Conservation (phyloP, 2,113 vertebrate genomes). For the Pelvicachromis taeniatus region DNA sequence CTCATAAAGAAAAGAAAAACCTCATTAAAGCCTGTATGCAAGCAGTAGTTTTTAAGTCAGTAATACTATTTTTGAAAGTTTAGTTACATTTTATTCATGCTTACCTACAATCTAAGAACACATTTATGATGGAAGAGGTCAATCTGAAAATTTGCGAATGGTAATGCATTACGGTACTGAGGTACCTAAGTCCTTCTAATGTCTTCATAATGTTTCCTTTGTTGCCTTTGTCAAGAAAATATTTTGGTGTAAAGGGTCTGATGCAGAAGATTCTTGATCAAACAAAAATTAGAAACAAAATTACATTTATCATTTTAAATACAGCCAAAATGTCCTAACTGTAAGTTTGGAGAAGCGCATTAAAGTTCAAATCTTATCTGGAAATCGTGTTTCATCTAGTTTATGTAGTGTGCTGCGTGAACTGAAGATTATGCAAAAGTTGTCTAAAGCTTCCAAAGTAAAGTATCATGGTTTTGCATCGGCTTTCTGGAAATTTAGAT, state of each 20-base stretch:
- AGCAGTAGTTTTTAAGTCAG: neutral
- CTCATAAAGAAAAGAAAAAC: accelerated
- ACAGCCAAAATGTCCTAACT: neutral
- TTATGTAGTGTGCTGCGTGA: neutral
- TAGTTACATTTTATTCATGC: neutral
- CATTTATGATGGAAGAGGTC: neutral
- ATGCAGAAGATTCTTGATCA: too few species aligned
- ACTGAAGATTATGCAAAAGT: neutral
- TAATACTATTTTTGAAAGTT: neutral
- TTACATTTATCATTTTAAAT: accelerated
- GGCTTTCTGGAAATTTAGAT: neutral
- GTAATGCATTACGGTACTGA: neutral
- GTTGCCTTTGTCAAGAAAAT: too few species aligned
- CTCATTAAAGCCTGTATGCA: neutral
- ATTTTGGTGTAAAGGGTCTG: too few species aligned
- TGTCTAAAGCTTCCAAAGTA: neutral
- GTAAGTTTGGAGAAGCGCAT: neutral
- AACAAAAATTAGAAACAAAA: neutral
- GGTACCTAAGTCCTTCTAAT: neutral
- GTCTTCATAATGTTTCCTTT: neutral
- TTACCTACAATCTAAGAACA: neutral
- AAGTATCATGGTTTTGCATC: neutral
- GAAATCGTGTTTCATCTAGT: neutral
- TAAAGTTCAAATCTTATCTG: neutral
- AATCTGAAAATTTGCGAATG: accelerated